Evolutionary conservation across 2,797 vertebrate genomes (phyloP), one percentile per base, ranked within the genome.

Genomic region (Chelonia mydas): DNA sequence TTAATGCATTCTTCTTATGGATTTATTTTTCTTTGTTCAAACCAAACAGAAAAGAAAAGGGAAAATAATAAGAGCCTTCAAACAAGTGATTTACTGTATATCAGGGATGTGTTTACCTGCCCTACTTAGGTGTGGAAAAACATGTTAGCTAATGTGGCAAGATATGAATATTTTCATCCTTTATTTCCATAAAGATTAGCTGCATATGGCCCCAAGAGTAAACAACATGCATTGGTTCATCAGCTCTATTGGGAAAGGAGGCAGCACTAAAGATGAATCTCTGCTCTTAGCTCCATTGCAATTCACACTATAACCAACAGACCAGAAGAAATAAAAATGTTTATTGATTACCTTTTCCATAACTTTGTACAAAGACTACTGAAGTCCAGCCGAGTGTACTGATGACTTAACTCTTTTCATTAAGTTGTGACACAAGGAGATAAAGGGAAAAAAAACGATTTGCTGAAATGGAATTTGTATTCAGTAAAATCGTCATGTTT

Each of bases 111-210:
- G 89, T 97, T 98, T 97, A 97, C 97, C 96, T 97, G 96, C 94
- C 97, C 97, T 97, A 96, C 97, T 98, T 97, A 98, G 92, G 90
- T 41, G 16, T 92, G 95, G 47, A 93, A 96, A 97, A 97, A 86
- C 90, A 91, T 94, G 96, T 97, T 98, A 96, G 95, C 94, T 98
- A 97, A 97, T 96, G 68, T 96, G 97, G 94, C 90, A 92, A 95
- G 97, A 98, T 97, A 97, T 96, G 96, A 98, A 98, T 98, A 97
- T 97, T 98, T 97, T 92, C 91, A 53, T 96, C 96, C 94, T 97
- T 97, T 98, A 98, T 98, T 98, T 98, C 97, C 97, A 98, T 98
- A 96, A 97, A 98, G 93, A 98, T 97, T 96, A 97, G 97, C 95
- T 97, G 95, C 95, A 83, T 79, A 92, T 77, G 84, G 95, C 96